These are phyloP conservation scores for Alectura lathami DNA, from an alignment of 2,113 vertebrate genomes.

Conservation along the genomic window DNA sequence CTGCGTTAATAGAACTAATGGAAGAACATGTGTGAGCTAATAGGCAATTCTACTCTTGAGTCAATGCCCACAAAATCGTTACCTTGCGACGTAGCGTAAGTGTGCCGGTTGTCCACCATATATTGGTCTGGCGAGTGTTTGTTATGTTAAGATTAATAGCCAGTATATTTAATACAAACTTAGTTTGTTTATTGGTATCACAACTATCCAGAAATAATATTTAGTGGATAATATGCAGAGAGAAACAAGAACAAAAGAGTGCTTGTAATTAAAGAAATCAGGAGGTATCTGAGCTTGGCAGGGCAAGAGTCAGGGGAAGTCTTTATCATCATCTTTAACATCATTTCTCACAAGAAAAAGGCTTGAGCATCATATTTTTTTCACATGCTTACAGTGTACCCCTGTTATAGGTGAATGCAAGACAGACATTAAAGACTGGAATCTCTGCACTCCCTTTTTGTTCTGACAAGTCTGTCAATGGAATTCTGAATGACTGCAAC, in stretches of 20 bases:
- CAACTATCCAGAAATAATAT: neutral
- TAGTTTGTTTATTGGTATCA: neutral
- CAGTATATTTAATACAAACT: neutral
- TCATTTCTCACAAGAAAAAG: neutral
- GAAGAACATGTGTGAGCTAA: neutral
- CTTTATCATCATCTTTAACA: neutral
- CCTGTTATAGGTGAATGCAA: neutral
- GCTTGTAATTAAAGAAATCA: neutral
- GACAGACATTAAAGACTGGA: neutral
- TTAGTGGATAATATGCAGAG: neutral
- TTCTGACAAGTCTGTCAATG: neutral
- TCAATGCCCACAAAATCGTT: neutral
- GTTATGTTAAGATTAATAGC: neutral
- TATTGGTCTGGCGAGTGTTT: neutral
- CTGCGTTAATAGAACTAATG: neutral
- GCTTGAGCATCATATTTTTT: neutral
- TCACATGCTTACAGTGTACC: neutral
- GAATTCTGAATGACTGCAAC: neutral
- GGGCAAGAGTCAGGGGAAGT: neutral
- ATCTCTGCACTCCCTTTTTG: neutral
- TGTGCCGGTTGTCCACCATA: neutral
- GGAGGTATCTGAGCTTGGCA: rapidly evolving
- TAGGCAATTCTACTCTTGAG: neutral
- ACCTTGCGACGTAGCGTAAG: neutral
- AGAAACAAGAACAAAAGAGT: neutral